Conservation (phyloP, 2,888 invertebrate species). For the Cactoblastis cactorum region DNA sequence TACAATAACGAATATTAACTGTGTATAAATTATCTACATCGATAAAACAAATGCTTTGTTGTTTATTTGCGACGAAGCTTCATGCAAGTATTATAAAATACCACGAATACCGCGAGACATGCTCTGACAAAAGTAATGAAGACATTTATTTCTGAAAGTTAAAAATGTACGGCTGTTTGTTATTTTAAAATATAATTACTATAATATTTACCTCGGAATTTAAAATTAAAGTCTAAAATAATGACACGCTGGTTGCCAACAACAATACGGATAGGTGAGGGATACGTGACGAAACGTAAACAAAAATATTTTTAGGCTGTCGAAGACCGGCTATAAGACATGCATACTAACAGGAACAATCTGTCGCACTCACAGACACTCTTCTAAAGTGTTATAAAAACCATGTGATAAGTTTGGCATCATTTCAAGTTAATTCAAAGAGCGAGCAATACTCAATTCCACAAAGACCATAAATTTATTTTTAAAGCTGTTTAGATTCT, state of each 20-base stretch:
- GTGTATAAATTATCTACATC: slow-evolving; percentile 38
- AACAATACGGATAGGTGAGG: slow-evolving; percentile 32
- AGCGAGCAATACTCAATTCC: slow-evolving; percentile 23
- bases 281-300: slow-evolving; percentile 34
- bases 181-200: background rate
- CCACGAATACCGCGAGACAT: background rate
- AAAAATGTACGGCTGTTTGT: no score
- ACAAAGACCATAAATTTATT: slow-evolving; percentile 23
- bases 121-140: background rate
- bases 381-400: slow-evolving; percentile 29
- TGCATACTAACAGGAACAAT: slow-evolving; percentile 1
- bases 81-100: background rate
- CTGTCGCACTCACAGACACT: slow-evolving; percentile 7
- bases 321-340: slow-evolving; percentile 18
- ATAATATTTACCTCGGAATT: background rate
- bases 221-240: background rate
- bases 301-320: slow-evolving; percentile 40
- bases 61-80: slow-evolving; percentile 19
- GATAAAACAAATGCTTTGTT: slow-evolving; percentile 42
- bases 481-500: slow-evolving; percentile 17
- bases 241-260: slow-evolving; percentile 27
- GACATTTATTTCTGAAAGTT: background rate
- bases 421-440: slow-evolving; percentile 48
- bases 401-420: slow-evolving; percentile 57
- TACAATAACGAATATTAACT: slow-evolving; percentile 47